Percentiles rank a stretch among this genome's conserved stretches.
These are phyloP conservation scores for Paramormyrops hopkinsi DNA, from an alignment of 2,797 vertebrate species.

Conservation along the genomic window DNA sequence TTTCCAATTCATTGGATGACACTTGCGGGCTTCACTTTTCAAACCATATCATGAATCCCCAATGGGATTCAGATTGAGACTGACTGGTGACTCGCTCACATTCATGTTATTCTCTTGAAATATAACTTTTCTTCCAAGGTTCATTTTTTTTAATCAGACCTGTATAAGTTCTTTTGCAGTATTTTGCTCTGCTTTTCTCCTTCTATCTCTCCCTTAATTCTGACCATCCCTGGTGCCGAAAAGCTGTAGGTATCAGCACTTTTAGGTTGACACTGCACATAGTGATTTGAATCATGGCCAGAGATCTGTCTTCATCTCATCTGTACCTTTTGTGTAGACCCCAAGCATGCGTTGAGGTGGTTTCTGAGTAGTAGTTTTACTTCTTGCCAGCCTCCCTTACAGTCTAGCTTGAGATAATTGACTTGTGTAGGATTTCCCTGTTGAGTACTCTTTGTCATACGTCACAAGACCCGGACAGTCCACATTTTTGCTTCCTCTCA, in stretches of 20 bases:
- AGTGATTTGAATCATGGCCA: background rate
- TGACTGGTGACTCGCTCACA: background rate
- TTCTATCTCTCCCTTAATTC: background rate
- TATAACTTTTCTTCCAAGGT: background rate
- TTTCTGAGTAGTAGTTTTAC: background rate
- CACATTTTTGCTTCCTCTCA: too few relatives aligned
- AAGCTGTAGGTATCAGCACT: background rate
- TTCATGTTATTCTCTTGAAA: background rate
- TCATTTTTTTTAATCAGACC: background rate
- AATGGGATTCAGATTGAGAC: background rate
- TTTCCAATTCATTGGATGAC: background rate
- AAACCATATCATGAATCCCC: background rate
- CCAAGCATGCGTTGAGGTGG: background rate
- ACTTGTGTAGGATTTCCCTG: background rate
- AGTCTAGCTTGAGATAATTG: background rate
- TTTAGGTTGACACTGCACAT: background rate
- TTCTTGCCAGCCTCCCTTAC: background rate
- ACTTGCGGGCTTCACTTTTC: background rate
- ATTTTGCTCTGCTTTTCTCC: background rate
- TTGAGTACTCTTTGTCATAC: background rate
- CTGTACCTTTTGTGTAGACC: background rate
- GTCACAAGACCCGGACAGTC: background rate
- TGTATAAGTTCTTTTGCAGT: background rate
- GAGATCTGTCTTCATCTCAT: background rate
- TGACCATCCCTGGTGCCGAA: background rate